Evolutionary conservation across 2,113 vertebrate species (phyloP).

Genomic region (Charadrius vociferus): DNA sequence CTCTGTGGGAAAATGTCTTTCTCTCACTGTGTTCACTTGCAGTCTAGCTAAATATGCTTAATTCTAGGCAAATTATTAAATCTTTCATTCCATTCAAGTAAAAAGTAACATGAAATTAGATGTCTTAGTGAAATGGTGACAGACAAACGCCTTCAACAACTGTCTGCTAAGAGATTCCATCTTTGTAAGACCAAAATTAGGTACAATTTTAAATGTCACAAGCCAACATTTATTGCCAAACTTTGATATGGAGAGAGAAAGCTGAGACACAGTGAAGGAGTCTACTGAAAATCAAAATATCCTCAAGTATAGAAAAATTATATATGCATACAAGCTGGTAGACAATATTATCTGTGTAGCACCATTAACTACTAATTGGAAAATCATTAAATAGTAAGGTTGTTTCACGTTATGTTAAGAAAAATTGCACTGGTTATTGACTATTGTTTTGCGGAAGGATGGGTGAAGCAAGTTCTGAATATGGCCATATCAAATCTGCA

Average conservation of each 20-base stretch:
- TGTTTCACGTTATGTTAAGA: not conserved
- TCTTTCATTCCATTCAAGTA: not conserved
- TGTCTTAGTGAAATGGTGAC: not conserved
- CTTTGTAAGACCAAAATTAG: not conserved
- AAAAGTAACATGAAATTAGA: not conserved
- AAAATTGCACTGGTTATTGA: not conserved
- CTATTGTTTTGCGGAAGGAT: not conserved
- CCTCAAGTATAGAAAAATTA: not conserved
- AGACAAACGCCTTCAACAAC: not conserved
- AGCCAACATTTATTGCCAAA: accelerated
- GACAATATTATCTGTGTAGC: not conserved
- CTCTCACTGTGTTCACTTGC: not conserved
- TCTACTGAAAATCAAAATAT: not conserved
- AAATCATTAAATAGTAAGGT: not conserved
- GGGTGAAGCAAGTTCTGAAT: not conserved
- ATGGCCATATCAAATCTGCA: not conserved
- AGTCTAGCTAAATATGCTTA: not conserved
- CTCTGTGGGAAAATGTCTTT: not conserved
- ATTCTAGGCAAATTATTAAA: not conserved
- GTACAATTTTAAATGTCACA: not conserved
- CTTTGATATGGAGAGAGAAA: not conserved
- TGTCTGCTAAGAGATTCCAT: not conserved
- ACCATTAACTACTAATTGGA: not conserved
- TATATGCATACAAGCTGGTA: not conserved
- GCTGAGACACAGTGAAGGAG: not conserved